Evolutionary conservation across 1,140 invertebrate species (phyloP).

Genomic region (Caenorhabditis tropicalis): DNA sequence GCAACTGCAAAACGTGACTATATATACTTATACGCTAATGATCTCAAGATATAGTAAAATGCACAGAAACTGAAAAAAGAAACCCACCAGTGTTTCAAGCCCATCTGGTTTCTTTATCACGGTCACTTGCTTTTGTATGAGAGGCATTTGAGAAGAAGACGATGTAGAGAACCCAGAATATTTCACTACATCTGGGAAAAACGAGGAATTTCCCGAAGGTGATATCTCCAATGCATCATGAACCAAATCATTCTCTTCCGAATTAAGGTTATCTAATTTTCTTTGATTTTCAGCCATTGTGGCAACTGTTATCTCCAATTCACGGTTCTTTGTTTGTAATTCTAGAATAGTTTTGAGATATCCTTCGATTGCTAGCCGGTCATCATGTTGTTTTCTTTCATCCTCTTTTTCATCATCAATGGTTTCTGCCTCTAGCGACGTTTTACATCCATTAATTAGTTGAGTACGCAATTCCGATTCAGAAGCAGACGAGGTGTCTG

Average conservation of each 20-base stretch:
- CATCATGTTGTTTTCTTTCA: background rate
- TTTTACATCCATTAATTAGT: background rate
- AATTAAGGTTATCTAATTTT: background rate
- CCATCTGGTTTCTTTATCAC: background rate
- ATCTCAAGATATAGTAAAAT: background rate
- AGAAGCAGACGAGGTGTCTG: background rate
- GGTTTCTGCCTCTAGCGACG: background rate
- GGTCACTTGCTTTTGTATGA: background rate
- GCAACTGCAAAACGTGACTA: slow-evolving; percentile 30
- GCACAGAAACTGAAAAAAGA: background rate
- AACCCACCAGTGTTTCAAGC: background rate
- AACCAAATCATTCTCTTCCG: background rate
- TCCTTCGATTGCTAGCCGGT: background rate
- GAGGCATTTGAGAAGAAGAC: background rate
- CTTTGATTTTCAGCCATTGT: background rate
- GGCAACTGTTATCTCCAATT: background rate
- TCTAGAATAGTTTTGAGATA: slow-evolving; percentile 19
- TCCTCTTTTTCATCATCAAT: background rate
- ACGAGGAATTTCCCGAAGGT: background rate
- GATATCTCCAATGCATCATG: background rate
- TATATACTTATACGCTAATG: too few species aligned
- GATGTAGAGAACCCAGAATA: background rate
- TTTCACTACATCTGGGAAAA: background rate
- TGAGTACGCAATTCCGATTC: slow-evolving; percentile 10
- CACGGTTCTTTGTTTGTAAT: background rate